Percentiles rank a stretch among this genome's conserved stretches.
Evolutionary conservation across 2,888 invertebrate genomes (phyloP).

Genomic region (Oxytorus armatus): DNA sequence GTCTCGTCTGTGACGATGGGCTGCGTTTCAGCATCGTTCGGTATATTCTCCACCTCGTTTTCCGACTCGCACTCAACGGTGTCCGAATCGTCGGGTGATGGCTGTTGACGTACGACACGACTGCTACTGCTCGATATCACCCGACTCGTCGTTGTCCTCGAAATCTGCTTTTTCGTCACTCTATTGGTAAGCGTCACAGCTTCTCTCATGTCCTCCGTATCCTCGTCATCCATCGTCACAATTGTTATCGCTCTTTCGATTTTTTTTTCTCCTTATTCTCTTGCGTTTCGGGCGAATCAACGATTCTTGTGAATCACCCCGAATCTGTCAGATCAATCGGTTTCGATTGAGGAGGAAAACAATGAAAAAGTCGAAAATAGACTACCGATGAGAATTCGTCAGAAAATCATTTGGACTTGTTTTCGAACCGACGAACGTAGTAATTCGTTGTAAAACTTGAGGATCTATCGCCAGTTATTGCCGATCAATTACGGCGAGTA

Average conservation of each 20-base stretch:
- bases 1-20: conserved; percentile 71
- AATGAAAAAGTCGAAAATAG: not conserved
- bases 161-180: conserved; percentile 57
- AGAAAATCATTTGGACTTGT: conserved; percentile 71
- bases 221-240: conserved; percentile 80
- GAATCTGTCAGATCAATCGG: not conserved
- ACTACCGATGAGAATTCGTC: conserved; percentile 66
- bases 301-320: not conserved
- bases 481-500: not conserved
- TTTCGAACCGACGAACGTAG: not conserved
- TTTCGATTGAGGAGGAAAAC: not conserved
- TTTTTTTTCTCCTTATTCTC: not conserved
- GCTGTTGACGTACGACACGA: conserved; percentile 52
- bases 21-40: conserved; percentile 62
- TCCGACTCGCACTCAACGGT: conserved; percentile 80
- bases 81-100: conserved; percentile 78
- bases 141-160: conserved; percentile 53
- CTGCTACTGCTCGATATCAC: conserved; percentile 31
- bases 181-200: conserved; percentile 69
- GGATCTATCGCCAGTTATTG: not conserved
- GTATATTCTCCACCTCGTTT: conserved; percentile 80
- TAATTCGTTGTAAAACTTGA: conserved; percentile 20
- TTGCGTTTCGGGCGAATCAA: not conserved
- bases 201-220: conserved; percentile 77
- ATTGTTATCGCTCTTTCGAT: not conserved